Evolutionary conservation across 1,140 invertebrate species (phyloP).

Genomic region (Drosophila repleta): DNA sequence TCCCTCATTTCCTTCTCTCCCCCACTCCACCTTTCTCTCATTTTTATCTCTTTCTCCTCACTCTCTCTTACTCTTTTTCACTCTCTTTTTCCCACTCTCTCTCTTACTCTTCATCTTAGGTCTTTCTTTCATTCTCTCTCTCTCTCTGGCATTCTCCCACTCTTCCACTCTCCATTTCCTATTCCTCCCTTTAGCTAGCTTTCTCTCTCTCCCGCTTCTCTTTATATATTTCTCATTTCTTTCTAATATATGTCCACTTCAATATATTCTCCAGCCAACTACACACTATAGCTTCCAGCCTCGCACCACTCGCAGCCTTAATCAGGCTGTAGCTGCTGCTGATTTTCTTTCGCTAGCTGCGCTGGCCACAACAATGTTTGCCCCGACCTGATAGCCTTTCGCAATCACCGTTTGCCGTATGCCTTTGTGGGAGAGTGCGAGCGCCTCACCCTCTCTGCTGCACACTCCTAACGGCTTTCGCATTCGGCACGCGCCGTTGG

Average conservation of each 20-base stretch:
- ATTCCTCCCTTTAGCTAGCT: too few species aligned
- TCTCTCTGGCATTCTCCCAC: too few species aligned
- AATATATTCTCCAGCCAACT: too few species aligned
- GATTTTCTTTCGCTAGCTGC: conserved; percentile 15
- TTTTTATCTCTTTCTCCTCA: too few species aligned
- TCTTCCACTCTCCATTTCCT: too few species aligned
- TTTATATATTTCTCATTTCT: too few species aligned
- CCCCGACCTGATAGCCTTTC: conserved; percentile 12
- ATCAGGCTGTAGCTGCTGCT: conserved; percentile 4
- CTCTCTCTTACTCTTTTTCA: too few species aligned
- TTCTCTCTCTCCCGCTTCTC: too few species aligned
- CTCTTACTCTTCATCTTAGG: too few species aligned
- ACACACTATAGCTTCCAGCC: not conserved
- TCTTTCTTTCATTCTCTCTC: too few species aligned
- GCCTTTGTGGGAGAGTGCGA: not conserved
- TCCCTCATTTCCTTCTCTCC: too few species aligned
- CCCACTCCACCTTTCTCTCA: not conserved
- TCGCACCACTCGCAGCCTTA: not conserved
- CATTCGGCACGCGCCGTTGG: conserved; percentile 66
- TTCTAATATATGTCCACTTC: not conserved
- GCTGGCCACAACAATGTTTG: conserved; percentile 37
- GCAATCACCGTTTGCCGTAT: conserved; percentile 17
- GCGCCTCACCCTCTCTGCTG: not conserved
- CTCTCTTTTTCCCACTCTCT: not conserved
- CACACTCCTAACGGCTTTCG: conserved; percentile 14